Base-by-base conservation (phyloP, 2,888 invertebrate species). In the Molorchus minor region DNA sequence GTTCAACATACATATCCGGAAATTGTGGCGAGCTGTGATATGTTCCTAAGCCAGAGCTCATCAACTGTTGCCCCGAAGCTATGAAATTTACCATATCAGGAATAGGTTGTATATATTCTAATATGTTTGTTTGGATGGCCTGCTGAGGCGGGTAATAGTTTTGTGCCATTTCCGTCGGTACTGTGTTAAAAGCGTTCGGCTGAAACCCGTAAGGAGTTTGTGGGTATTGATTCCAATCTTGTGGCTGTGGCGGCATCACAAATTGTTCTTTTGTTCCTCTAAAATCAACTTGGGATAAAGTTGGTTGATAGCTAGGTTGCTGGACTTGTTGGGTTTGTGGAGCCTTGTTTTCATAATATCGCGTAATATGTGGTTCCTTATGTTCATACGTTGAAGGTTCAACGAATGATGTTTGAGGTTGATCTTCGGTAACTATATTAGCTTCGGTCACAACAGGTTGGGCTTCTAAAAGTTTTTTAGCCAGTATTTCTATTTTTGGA, bases 41-140 rank as follows among this genome's bases (percentile, higher is more conserved):
- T 13, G 81, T 79, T 41, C 81, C 82, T 56, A 84, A 74, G 67
- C 82, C 84, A 3, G 85, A 82, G 69, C 80, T 82, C 56, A 81
- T 74, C 44, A 82, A 64, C 54, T 81, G 80, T 65, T 81, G 79
- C 3, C 80, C 80, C n/a, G 81, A 78, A 21, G 80, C 80, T 55
- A 84, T 83, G 62, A 82, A 84, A 20, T 82, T 82, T 4, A 83
- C 82, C 65, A 84, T 73, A 67, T 84, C 82, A 0, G 83, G 82
- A 47, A 83, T 76, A 1, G 82, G 82, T 58, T 81, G 82, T 12
- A 83, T 80, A 58, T 82, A 83, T 43, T 81, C 80, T 53, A 81
- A 82, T 46, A 82, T 77, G 44, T 79, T 79, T 2, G 77, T 44
- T 43, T 69, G 71, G 3, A 58, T 25, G 16, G 33, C 56, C 53